Evolutionary conservation across 2,113 vertebrate species (phyloP), one percentile per base, ranked within the genome.

Genomic region (Paramisgurnus dabryanus): DNA sequence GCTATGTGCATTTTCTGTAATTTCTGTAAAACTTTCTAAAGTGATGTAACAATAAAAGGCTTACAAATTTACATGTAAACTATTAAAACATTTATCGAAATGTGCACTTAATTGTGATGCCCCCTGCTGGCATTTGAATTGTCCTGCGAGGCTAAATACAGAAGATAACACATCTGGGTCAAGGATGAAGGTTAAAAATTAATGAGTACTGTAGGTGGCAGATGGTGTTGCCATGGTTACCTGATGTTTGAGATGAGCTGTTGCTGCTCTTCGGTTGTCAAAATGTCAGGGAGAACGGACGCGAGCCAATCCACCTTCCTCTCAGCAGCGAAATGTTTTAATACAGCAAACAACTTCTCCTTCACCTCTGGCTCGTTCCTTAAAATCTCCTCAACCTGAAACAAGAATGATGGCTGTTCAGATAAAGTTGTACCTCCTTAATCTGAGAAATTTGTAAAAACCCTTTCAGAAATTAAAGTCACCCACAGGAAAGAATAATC

Each of bases 291-390:
- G 71, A 99, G 94, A 18, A 93, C 90, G 0, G 90, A 86, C n/a
- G 97, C 96, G 92, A 98, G 83, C 89, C 93, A 91, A 11, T 99
- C 98, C 5, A 96, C 96, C 22, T 89, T 95, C 87, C 95, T 92
- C 89, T 98, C 95, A 0, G 95, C 92, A 0, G 98, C 98, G 0
- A 96, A 98, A 82, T 95, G 98, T 91, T 98, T 99, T 84, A 99
- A 89, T 1, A 93, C 88, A 0, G 89, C 12, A 64, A 96, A 95
- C 74, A 99, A 91, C 85, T 91, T 95, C 89, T 98, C 96, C 83
- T 94, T 98, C 67, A 96, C 91, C 27, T 93, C 89, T 0, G 92
- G 95, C 73, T 96, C 94, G 0, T 95, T 93, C 0, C 93, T 91
- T 0, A 99, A 89, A 83, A 96, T 89, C 82, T 95, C 94, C 0